phyloP scores from a whole-genome alignment of 2,113 vertebrate species.

The Nymphicus hollandicus region DNA sequence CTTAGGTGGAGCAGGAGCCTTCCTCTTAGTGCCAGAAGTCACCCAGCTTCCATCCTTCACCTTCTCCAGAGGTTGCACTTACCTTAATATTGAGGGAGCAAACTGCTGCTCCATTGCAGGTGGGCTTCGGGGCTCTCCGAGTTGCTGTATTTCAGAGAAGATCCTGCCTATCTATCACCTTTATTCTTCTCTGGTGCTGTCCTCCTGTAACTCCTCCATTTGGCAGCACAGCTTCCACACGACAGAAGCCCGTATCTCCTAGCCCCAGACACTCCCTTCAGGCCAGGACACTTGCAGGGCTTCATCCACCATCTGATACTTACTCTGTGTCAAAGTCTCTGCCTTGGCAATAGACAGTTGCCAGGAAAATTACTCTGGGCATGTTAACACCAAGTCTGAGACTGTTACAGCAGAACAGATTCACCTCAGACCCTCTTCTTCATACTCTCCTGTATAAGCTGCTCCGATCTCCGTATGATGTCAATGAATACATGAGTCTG shows the following conservation, averaged over 20 bases:
- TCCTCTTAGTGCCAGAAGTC: not conserved
- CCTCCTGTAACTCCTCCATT: not conserved
- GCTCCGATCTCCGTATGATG: not conserved
- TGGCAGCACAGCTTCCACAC: not conserved
- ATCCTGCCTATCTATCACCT: fast-evolving
- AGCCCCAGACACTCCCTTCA: not conserved
- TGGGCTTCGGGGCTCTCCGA: not conserved
- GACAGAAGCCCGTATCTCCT: not conserved
- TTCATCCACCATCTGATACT: not conserved
- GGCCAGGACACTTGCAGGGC: not conserved
- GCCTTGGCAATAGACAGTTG: fast-evolving
- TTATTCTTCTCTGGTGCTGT: not conserved
- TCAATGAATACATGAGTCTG: not conserved
- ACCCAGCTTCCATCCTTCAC: not conserved
- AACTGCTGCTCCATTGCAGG: fast-evolving
- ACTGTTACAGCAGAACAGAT: not conserved
- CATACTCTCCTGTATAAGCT: fast-evolving
- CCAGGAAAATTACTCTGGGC: fast-evolving
- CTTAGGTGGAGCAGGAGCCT: not conserved
- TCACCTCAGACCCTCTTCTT: fast-evolving
- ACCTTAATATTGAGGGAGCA: not conserved
- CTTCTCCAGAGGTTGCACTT: not conserved
- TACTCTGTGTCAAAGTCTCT: not conserved
- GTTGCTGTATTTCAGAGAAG: not conserved
- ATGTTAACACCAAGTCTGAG: fast-evolving